Percentiles rank a stretch among this genome's conserved stretches.
These are phyloP conservation scores for Psettodes erumei DNA, from an alignment of 2,113 vertebrate species.

Conservation along the genomic window DNA sequence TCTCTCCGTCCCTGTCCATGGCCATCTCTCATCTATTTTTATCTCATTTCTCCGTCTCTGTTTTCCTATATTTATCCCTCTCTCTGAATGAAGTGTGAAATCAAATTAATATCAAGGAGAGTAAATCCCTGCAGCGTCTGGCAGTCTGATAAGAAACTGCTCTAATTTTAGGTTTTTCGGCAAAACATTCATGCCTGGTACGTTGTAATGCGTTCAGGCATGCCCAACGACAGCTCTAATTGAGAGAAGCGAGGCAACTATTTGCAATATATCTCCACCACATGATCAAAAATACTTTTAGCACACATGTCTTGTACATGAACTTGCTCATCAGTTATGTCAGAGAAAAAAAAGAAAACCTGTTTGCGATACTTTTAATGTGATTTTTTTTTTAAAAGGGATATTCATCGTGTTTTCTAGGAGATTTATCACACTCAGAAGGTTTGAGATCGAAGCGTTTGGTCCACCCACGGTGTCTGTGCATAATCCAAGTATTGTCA, in stretches of 20 bases:
- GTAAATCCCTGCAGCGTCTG: constrained; percentile 32
- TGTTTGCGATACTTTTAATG: constrained; percentile 11
- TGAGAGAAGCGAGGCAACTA: background rate
- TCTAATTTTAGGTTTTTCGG: constrained; percentile 28
- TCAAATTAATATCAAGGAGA: constrained; percentile 56
- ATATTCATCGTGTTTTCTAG: constrained; percentile 31
- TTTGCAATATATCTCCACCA: background rate
- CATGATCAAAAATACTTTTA: constrained; percentile 5
- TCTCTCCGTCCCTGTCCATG: constrained; percentile 4
- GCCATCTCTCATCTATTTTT: constrained; percentile 17
- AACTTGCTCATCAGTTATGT: constrained; percentile 26
- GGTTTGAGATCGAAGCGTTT: constrained; percentile 15
- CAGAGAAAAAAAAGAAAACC: constrained; percentile 16
- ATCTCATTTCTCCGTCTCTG: constrained; percentile 9
- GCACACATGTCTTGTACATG: constrained; percentile 25
- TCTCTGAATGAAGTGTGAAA: constrained; percentile 57
- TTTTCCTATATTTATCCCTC: constrained; percentile 35
- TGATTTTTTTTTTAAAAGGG: constrained; percentile 15
- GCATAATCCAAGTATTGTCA: constrained; percentile 42
- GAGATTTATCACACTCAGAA: no score
- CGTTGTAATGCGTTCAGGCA: background rate
- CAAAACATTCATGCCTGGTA: constrained; percentile 9
- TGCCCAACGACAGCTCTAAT: background rate
- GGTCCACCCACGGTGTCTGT: constrained; percentile 47
- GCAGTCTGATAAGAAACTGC: constrained; percentile 41